A percentile compares a stretch with the other conserved stretches of the same genome.
These are phyloP conservation scores for Lophotriccus pileatus DNA, from an alignment of 2,797 vertebrate species.

Conservation along the genomic window DNA sequence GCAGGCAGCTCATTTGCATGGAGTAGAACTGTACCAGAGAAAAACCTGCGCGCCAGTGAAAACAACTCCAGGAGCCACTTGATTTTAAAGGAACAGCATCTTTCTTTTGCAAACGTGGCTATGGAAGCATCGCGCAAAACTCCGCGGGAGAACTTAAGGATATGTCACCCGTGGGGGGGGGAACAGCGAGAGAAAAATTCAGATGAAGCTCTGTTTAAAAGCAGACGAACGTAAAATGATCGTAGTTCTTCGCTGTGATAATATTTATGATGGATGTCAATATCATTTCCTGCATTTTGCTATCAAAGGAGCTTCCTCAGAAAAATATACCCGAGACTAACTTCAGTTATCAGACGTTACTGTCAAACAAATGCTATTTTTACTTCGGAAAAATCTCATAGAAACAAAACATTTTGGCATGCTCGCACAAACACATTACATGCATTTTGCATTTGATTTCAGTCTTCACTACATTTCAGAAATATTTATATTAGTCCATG, in stretches of 20 bases:
- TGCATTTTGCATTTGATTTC: not conserved
- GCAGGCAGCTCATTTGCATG: constrained; percentile 78
- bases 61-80: constrained; percentile 49
- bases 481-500: not conserved
- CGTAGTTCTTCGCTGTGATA: not conserved
- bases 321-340: not conserved
- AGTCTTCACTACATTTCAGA: not conserved
- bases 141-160: not conserved
- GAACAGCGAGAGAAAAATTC: not conserved
- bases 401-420: not conserved
- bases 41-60: constrained; percentile 36
- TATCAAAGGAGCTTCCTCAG: not conserved
- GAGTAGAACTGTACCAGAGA: constrained; percentile 66
- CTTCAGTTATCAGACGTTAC: not conserved
- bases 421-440: not conserved
- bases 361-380: not conserved
- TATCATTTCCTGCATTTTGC: not conserved
- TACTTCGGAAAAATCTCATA: not conserved
- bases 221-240: not conserved
- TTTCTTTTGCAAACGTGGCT: not conserved
- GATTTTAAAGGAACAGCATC: constrained; percentile 70
- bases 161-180: not conserved
- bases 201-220: not conserved
- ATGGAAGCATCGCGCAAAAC: not conserved
- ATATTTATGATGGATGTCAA: not conserved